These are phyloP conservation scores for Tipula unca DNA, from an alignment of 2,888 invertebrate genomes.

Conservation along the genomic window DNA sequence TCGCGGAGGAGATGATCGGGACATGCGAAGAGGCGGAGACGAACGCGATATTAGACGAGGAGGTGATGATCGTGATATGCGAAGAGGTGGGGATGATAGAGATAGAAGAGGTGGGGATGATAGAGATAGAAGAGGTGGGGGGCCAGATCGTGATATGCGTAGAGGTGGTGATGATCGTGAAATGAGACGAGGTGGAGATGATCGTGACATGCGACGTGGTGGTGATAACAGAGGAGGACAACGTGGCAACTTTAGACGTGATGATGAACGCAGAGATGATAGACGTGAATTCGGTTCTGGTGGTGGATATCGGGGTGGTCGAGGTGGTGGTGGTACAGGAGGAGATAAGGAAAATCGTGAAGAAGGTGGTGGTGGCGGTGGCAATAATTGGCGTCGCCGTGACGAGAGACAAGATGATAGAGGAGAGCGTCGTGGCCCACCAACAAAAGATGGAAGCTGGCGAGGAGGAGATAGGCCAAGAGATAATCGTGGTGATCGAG, in stretches of 20 bases:
- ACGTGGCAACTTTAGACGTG: constrained; percentile 23
- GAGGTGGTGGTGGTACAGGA: constrained; percentile 23
- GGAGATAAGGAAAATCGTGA: constrained; percentile 26
- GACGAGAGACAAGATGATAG: constrained; percentile 21
- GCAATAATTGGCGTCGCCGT: constrained; percentile 19
- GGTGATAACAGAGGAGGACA: constrained; percentile 24
- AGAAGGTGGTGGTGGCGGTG: constrained; percentile 26
- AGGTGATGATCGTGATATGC: background rate
- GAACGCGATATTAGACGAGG: constrained; percentile 20
- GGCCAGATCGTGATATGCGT: constrained; percentile 30
- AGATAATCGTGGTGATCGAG: constrained; percentile 31
- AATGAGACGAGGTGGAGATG: constrained; percentile 28
- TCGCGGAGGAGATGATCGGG: constrained; percentile 20
- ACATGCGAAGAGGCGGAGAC: constrained; percentile 20
- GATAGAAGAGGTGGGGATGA: constrained; percentile 26
- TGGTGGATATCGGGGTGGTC: constrained; percentile 26
- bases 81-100: constrained; percentile 27
- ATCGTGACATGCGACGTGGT: constrained; percentile 27
- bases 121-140: constrained; percentile 27
- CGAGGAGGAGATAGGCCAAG: constrained; percentile 35
- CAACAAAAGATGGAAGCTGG: constrained; percentile 37
- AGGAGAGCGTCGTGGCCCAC: constrained; percentile 31
- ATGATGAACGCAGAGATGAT: constrained; percentile 24
- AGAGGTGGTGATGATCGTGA: constrained; percentile 34
- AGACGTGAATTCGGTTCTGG: constrained; percentile 28